Conservation (phyloP, 2,888 invertebrate genomes). For the Dryobotodes eremita region DNA sequence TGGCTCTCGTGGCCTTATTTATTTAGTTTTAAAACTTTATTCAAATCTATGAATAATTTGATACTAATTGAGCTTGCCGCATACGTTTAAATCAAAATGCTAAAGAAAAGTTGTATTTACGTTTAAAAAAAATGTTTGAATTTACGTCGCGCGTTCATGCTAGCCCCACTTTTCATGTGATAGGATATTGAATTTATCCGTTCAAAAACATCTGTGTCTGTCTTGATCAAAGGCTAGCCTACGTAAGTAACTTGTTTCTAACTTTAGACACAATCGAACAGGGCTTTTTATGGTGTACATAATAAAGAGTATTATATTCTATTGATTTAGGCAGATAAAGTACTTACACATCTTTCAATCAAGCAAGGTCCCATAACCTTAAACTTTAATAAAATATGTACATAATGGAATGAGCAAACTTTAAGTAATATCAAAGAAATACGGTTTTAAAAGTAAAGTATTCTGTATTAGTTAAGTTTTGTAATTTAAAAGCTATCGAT, state of each 20-base stretch:
- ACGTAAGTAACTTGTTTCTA: slow-evolving; percentile 33
- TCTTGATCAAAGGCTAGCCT: slow-evolving; percentile 20
- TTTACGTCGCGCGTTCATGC: not conserved
- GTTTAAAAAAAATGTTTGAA: not conserved
- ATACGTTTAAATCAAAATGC: not conserved
- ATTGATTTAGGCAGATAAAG: slow-evolving; percentile 47
- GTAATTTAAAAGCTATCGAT: slow-evolving; percentile 45
- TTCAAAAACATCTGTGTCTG: not conserved
- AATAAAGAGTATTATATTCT: not conserved
- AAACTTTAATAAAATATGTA: slow-evolving; percentile 52
- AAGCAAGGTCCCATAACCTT: slow-evolving; percentile 27
- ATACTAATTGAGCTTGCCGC: not conserved
- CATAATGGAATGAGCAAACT: slow-evolving; percentile 41
- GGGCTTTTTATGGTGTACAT: not conserved
- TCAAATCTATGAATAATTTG: not conserved
- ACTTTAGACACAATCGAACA: slow-evolving; percentile 44
- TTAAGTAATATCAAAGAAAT: slow-evolving; percentile 26
- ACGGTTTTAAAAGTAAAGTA: slow-evolving; percentile 10
- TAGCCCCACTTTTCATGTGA: not conserved
- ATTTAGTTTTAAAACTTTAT: not conserved
- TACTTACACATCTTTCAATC: slow-evolving; percentile 35
- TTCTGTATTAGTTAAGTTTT: slow-evolving; percentile 36
- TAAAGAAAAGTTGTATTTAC: not conserved
- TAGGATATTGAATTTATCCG: not conserved
- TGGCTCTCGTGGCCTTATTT: too few relatives aligned